phyloP scores from a whole-genome alignment of 2,113 vertebrate genomes.

The Sinocyclocheilus maitianheensis region DNA sequence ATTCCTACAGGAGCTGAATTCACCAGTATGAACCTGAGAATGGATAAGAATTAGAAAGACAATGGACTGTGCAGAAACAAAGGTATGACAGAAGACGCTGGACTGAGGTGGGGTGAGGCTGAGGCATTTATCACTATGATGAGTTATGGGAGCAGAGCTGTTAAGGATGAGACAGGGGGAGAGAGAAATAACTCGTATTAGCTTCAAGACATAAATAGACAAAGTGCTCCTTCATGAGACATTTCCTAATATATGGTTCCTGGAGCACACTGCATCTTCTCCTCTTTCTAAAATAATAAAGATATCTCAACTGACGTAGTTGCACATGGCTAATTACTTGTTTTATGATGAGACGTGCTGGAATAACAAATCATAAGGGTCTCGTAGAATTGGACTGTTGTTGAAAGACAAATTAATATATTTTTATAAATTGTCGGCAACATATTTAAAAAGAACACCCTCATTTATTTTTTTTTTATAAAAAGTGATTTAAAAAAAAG shows the following conservation, averaged over 20 bases:
- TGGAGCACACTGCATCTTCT: constrained; percentile 8
- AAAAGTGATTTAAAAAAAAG: neutral
- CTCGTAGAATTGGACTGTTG: neutral
- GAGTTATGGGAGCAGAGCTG: constrained; percentile 37
- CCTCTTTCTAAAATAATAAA: constrained; percentile 41
- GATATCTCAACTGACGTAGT: constrained; percentile 24
- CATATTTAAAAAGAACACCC: neutral
- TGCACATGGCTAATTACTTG: constrained; percentile 43
- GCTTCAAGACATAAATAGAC: constrained; percentile 45
- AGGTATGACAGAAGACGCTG: constrained; percentile 9
- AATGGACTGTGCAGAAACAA: constrained; percentile 17
- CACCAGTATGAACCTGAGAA: constrained; percentile 19
- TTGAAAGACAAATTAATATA: constrained; percentile 26
- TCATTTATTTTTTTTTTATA: neutral
- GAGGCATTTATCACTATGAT: constrained; percentile 34
- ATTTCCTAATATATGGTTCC: constrained; percentile 39
- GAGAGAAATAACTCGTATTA: constrained; percentile 43
- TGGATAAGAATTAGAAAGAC: neutral
- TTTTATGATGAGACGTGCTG: constrained; percentile 28
- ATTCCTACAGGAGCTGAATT: constrained; percentile 45
- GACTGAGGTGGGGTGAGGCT: constrained; percentile 1
- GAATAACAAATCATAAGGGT: constrained; percentile 20
- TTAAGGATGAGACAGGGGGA: constrained; percentile 48
- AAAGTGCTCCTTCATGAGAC: constrained; percentile 42
- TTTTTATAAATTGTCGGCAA: neutral